Evolutionary conservation across 2,888 invertebrate species (phyloP), one percentile per base, ranked within the genome.

Genomic region (Hipparchia sbordonii): DNA sequence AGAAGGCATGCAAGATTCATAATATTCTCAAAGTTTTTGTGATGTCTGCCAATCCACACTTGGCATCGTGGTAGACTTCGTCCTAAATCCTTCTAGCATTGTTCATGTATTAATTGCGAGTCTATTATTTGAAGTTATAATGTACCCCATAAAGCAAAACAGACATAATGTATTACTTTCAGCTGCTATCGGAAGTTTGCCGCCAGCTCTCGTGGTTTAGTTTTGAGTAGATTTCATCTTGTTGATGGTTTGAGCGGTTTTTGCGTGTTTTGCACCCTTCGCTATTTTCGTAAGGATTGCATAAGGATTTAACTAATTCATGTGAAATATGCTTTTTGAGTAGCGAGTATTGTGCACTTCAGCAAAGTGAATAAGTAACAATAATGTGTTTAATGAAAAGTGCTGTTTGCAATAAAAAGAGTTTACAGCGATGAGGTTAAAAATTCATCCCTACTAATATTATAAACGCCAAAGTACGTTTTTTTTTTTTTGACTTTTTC

Each of bases 141-240:
- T n/a, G n/a, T n/a, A n/a, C n/a, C n/a, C n/a, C n/a, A n/a, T n/a
- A n/a, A n/a, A n/a, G n/a, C 2, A 2, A 39, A 39, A 5, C 1
- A 39, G 39, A 5, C 39, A 39, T 39, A 39, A 39, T 4, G 51
- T 2, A 23, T 23, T 23, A 12, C 10, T 39, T 39, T 45, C 10
- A 5, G 5, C 33, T 39, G 10, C 6, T n/a, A 46, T 8, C 8
- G 39, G 0, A 8, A 63, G 10, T 48, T 4, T 13, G 9, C 63
- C 48, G 5, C 10, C 13, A 10, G 48, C 63, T 63, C 48, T 48
- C 23, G 5, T 13, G 23, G 0, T 9, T 48, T 77, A 77, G 77
- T 78, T 78, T 78, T 75, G 69, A 78, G 77, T 73, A 74, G 73
- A 77, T 77, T 73, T 74, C 75, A 78, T 78, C 74, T 75, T 73